phyloP scores from a whole-genome alignment of 2,888 invertebrate species.

The Sinohyriopsis cumingii region DNA sequence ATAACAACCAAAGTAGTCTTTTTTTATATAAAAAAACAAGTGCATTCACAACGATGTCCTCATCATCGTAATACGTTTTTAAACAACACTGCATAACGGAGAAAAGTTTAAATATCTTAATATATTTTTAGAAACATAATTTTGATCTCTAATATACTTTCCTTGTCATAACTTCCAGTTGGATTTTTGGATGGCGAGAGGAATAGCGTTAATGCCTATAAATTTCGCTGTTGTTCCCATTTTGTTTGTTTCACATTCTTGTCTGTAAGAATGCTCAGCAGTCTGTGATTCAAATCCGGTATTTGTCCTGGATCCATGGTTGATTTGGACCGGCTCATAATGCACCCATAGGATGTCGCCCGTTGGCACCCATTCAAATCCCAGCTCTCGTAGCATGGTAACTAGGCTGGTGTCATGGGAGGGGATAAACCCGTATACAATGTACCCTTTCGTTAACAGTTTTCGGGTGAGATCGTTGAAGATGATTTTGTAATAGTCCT shows the following conservation, averaged over 20 bases:
- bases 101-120: too few relatives aligned
- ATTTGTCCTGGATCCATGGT: constrained; percentile 4
- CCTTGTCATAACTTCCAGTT: too few relatives aligned
- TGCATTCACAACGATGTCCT: too few relatives aligned
- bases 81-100: too few relatives aligned
- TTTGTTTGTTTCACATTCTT: not conserved
- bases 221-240: not conserved
- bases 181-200: constrained; percentile 9
- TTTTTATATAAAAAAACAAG: too few relatives aligned
- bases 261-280: too few relatives aligned
- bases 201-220: constrained; percentile 16
- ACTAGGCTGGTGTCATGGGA: constrained; percentile 54
- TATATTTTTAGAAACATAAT: too few relatives aligned
- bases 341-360: constrained; percentile 62
- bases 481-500: constrained; percentile 55
- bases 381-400: constrained; percentile 49
- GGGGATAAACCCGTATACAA: constrained; percentile 60
- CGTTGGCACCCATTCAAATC: constrained; percentile 63
- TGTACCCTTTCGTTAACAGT: constrained; percentile 48
- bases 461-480: constrained; percentile 54
- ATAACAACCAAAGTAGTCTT: too few relatives aligned
- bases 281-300: not conserved
- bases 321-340: constrained; percentile 25
- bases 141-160: too few relatives aligned
- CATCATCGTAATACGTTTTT: too few relatives aligned